Evolutionary conservation across 2,888 invertebrate genomes (phyloP).

Genomic region (Drosophila koepferae): DNA sequence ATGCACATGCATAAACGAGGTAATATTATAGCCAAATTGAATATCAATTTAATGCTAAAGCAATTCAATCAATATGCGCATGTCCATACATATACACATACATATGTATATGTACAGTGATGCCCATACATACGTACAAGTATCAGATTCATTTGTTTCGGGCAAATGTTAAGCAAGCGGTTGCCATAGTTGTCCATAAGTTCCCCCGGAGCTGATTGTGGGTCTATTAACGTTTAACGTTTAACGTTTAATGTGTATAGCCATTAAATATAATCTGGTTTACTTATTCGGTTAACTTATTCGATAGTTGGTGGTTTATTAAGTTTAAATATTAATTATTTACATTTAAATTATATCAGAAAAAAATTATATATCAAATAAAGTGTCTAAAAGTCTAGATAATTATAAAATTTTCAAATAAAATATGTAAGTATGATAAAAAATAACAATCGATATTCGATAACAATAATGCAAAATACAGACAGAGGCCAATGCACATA

Average conservation of each 20-base stretch:
- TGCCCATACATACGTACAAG: conserved; percentile 13
- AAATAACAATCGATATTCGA: no score
- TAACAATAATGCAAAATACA: no score
- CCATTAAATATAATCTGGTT: background rate
- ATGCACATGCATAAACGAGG: conserved; percentile 7
- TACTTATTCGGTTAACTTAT: background rate
- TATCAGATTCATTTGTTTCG: conserved; percentile 51
- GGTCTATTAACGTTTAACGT: background rate
- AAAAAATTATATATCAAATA: no score
- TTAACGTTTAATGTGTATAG: background rate
- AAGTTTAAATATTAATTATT: background rate
- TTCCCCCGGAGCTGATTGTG: background rate
- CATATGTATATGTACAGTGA: background rate
- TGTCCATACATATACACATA: background rate
- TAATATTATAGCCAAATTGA: conserved; percentile 6
- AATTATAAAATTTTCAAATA: no score
- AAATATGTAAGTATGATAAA: no score
- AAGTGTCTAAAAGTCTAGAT: no score
- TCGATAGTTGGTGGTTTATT: background rate
- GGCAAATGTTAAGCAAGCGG: background rate
- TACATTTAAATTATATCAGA: no score
- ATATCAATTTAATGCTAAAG: background rate
- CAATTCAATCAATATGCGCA: conserved; percentile 3
- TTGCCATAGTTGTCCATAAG: background rate
- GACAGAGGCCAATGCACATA: no score